These are phyloP conservation scores for Uromys caudimaculatus DNA, from an alignment of 2,797 vertebrate species.

Conservation along the genomic window DNA sequence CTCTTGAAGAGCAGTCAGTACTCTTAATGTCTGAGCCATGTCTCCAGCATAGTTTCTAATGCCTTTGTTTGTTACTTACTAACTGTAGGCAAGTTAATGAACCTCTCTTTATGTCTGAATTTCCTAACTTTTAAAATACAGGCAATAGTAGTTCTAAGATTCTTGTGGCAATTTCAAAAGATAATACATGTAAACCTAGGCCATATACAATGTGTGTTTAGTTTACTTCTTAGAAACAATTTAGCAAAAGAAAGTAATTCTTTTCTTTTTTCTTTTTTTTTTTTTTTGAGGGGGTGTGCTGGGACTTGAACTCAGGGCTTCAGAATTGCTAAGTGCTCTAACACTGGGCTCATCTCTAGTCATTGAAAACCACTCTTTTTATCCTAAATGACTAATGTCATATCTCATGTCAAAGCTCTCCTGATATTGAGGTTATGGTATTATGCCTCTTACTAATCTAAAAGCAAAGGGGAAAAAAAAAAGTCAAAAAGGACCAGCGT, in stretches of 20 bases:
- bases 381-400: conserved; percentile 4
- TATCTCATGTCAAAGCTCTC: conserved; percentile 8
- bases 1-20: neutral
- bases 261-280: neutral
- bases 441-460: neutral
- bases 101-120: neutral
- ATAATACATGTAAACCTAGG: neutral
- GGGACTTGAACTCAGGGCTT: neutral
- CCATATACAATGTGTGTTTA: neutral
- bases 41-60: neutral
- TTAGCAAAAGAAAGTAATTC: conserved; percentile 33
- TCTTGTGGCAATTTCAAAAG: conserved; percentile 35
- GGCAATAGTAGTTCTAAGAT: neutral
- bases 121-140: conserved; percentile 30
- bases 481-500: neutral
- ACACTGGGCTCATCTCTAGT: neutral
- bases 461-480: neutral
- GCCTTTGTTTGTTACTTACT: neutral
- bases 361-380: conserved; percentile 22
- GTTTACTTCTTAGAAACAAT: neutral
- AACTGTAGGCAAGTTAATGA: conserved; percentile 2
- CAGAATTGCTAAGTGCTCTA: neutral
- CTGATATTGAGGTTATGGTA: neutral
- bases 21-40: neutral
- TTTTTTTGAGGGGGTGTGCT: neutral